Percentiles rank a stretch among this genome's conserved stretches.
phyloP scores from a whole-genome alignment of 2,888 invertebrate genomes.

The Callimorpha dominula region DNA sequence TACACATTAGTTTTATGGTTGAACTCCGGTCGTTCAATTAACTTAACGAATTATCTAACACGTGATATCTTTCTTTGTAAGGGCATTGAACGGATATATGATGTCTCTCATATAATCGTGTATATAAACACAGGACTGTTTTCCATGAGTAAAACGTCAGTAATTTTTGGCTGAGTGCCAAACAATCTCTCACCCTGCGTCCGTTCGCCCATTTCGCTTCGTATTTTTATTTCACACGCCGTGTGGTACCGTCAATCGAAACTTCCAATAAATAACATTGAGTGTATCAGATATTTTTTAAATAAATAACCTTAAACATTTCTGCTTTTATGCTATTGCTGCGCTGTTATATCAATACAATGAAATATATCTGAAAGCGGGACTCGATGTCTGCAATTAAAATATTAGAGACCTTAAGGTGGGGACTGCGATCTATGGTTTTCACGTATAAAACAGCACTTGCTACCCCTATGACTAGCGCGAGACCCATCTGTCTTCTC shows the following conservation, averaged over 20 bases:
- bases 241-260: slow-evolving; percentile 72
- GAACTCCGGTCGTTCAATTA: neutral
- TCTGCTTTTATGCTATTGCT: neutral
- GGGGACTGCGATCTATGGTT: neutral
- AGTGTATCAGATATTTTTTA: slow-evolving; percentile 31
- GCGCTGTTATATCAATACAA: slow-evolving; percentile 15
- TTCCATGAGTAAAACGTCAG: slow-evolving; percentile 72
- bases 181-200: slow-evolving; percentile 66
- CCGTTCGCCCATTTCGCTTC: slow-evolving; percentile 55
- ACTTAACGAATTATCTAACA: neutral
- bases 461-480: too few relatives aligned
- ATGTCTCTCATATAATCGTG: slow-evolving; percentile 44
- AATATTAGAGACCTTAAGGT: neutral
- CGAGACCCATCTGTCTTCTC: too few relatives aligned
- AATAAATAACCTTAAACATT: slow-evolving; percentile 12
- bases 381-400: neutral
- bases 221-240: slow-evolving; percentile 77
- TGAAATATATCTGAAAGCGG: neutral
- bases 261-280: slow-evolving; percentile 56
- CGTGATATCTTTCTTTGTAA: slow-evolving; percentile 27
- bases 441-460: neutral
- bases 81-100: slow-evolving; percentile 53
- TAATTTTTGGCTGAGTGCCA: slow-evolving; percentile 75
- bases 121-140: slow-evolving; percentile 58
- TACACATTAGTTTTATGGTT: neutral